phyloP scores from a whole-genome alignment of 2,113 vertebrate genomes.

The Rhodinocichla rosea region DNA sequence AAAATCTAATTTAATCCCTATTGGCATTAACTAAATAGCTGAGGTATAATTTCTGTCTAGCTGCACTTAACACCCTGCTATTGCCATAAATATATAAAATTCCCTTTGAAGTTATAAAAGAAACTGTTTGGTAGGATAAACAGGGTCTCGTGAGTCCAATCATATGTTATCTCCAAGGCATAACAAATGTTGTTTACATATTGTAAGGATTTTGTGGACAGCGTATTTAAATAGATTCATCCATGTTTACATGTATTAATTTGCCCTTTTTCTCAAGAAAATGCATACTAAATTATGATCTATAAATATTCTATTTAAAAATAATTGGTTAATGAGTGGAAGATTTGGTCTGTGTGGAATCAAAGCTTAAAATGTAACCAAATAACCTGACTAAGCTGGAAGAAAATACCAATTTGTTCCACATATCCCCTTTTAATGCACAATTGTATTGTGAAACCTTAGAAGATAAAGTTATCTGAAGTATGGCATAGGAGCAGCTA shows the following conservation, averaged over 20 bases:
- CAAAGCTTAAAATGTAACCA: conserved; percentile 48
- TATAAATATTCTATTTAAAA: conserved; percentile 65
- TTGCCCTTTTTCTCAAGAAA: conserved; percentile 68
- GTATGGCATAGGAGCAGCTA: neutral
- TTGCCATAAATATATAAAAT: conserved; percentile 75
- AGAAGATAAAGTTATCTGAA: conserved; percentile 5
- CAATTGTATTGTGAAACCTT: neutral
- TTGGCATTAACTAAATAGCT: conserved; percentile 77
- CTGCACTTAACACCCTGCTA: conserved; percentile 74
- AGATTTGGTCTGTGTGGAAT: neutral
- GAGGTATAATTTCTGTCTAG: conserved; percentile 75
- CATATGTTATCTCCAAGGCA: conserved; percentile 72
- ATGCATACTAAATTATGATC: conserved; percentile 56
- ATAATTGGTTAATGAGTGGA: conserved; percentile 52
- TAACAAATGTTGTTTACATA: conserved; percentile 80
- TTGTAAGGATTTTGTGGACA: conserved; percentile 70
- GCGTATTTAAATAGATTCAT: conserved; percentile 74
- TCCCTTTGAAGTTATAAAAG: conserved; percentile 77
- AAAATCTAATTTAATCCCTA: conserved; percentile 81
- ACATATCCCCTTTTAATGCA: neutral
- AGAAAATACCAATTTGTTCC: conserved; percentile 44
- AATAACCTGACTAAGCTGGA: conserved; percentile 51
- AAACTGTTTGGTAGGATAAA: conserved; percentile 73
- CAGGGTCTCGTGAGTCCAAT: conserved; percentile 73
- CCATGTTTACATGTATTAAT: conserved; percentile 72